Evolutionary conservation across 2,888 invertebrate genomes (phyloP).

Genomic region (Horisme vitalbata): DNA sequence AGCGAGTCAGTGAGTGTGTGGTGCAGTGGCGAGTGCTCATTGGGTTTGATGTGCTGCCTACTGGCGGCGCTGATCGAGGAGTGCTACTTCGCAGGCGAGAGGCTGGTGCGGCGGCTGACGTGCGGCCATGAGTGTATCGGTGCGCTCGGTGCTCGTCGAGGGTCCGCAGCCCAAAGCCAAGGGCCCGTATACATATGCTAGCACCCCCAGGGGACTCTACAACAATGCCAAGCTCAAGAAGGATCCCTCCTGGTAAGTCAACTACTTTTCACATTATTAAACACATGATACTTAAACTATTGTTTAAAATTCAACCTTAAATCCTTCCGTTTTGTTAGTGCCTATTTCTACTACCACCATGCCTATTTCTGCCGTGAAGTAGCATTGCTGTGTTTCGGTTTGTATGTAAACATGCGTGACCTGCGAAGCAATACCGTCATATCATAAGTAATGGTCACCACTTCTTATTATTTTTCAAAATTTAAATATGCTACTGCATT

Average conservation of each 20-base stretch:
- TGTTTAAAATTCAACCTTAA: too few relatives aligned
- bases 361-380: too few relatives aligned
- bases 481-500: too few relatives aligned
- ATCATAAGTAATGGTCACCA: too few relatives aligned
- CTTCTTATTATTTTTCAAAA: too few relatives aligned
- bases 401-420: too few relatives aligned
- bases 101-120: conserved; percentile 24
- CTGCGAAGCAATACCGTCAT: too few relatives aligned
- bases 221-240: conserved; percentile 79
- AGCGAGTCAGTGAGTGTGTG: neutral
- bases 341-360: too few relatives aligned
- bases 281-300: too few relatives aligned
- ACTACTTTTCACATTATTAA: too few relatives aligned
- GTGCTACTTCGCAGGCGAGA: conserved; percentile 44
- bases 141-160: conserved; percentile 68
- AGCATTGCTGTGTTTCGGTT: too few relatives aligned
- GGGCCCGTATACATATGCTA: conserved; percentile 83
- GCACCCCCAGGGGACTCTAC: conserved; percentile 84
- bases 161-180: conserved; percentile 60
- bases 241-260: conserved; percentile 70
- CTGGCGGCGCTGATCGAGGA: conserved; percentile 55
- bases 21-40: conserved; percentile 2
- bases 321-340: too few relatives aligned
- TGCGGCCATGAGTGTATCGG: conserved; percentile 61
- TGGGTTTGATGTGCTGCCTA: conserved; percentile 61